Base-by-base conservation (phyloP, 2,113 vertebrate species). In the Zapornia atra region DNA sequence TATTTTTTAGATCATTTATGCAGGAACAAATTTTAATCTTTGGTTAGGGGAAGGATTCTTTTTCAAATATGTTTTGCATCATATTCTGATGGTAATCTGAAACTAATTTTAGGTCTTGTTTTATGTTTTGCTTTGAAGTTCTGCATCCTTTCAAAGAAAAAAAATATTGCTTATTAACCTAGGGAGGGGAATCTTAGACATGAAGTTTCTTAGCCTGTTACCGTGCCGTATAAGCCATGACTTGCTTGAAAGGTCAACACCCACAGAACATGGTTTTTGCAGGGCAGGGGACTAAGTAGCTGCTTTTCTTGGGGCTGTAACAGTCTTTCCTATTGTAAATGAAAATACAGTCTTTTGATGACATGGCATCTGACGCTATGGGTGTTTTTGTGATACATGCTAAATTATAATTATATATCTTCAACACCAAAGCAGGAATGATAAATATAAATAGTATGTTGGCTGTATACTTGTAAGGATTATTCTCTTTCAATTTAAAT, bases 241-340 rank as follows among this genome's bases (percentile, higher is more conserved):
- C 94, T 82, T 96, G 65, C 84, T 82, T 44, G 12, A 90, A 95
- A 96, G 84, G 84, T 95, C 83, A 92, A 79, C 91, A 84, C 77
- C 86, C 91, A 92, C 93, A 69, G 61, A 89, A 92, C 18, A 28
- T 82, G 65, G 0, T 24, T 64, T 86, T 46, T 86, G 57, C 38
- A 51, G 28, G 70, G 79, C 60, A 54, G 46, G 70, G 48, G 48
- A 72, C 65, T 63, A 51, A 86, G 84, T 26, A 81, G 61, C 42
- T 91, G 72, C 51, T 84, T 91, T 92, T 82, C 69, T 75, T 82
- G n/a, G 1, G 18, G 16, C 56, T 79, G 9, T 28, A 71, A 68
- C 33, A 60, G 57, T 56, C 42, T 75, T 92, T 81, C n/a, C 33
- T 85, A 6, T 40, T 85, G 40, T 79, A 85, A 82, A 15, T 69